phyloP scores from a whole-genome alignment of 2,113 vertebrate species.

The Carassius auratus region DNA sequence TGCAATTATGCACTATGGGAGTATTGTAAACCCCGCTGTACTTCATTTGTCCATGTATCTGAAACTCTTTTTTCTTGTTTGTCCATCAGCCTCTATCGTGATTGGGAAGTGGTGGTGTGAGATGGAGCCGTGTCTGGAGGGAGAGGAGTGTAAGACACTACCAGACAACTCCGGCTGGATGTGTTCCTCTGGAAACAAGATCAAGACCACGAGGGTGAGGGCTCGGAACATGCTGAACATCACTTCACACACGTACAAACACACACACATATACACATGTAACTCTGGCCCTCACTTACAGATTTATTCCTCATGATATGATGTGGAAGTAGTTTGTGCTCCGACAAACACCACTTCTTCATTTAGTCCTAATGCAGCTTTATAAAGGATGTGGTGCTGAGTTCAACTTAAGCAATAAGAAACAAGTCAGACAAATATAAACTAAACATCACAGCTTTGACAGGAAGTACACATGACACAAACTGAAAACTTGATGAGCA shows the following conservation, averaged over 20 bases:
- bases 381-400: background rate
- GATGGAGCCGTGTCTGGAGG: slow-evolving; percentile 64
- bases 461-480: background rate
- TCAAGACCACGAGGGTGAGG: slow-evolving; percentile 83
- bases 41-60: no score
- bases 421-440: background rate
- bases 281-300: background rate
- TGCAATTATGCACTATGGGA: no score
- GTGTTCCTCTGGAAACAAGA: slow-evolving; percentile 82
- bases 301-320: slow-evolving; percentile 1
- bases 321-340: background rate
- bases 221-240: background rate
- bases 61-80: no score
- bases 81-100: slow-evolving; percentile 78
- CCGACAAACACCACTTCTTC: slow-evolving; percentile 1
- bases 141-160: slow-evolving; percentile 83
- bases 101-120: slow-evolving; percentile 84
- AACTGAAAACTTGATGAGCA: slow-evolving; percentile 20
- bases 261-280: background rate
- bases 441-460: background rate
- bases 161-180: slow-evolving; percentile 87
- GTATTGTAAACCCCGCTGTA: no score
- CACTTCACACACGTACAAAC: background rate
- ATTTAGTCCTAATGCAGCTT: background rate
- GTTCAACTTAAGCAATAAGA: background rate